A percentile compares a stretch with the other conserved stretches of the same genome.
These are phyloP conservation scores for Myotis brandtii DNA, from an alignment of 2,113 vertebrate genomes.

Conservation along the genomic window DNA sequence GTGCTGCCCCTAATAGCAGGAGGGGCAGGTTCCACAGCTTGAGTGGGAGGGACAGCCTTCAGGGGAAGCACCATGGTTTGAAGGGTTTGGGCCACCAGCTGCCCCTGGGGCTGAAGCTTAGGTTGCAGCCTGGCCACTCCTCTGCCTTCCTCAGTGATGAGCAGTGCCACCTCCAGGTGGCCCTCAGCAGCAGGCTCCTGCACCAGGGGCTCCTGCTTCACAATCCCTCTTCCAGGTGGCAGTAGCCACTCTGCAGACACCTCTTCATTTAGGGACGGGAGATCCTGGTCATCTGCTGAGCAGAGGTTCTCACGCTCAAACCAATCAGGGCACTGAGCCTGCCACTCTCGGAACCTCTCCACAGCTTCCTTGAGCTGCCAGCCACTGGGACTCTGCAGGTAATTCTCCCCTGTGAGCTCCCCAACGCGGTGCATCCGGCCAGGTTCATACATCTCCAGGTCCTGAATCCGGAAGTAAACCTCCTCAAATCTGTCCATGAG, in stretches of 20 bases:
- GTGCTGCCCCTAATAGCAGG: fast-evolving
- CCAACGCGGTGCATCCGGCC: conserved; percentile 88
- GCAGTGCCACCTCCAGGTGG: conserved; percentile 68
- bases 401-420: conserved; percentile 89
- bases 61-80: conserved; percentile 61
- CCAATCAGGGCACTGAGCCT: conserved; percentile 91
- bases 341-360: conserved; percentile 89
- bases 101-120: background rate
- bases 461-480: conserved; percentile 94
- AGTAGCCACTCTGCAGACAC: conserved; percentile 65
- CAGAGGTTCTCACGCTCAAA: conserved; percentile 90
- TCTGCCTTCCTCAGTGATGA: background rate
- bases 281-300: conserved; percentile 80
- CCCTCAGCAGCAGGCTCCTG: conserved; percentile 71
- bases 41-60: conserved; percentile 56
- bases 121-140: conserved; percentile 69
- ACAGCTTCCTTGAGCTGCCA: conserved; percentile 89
- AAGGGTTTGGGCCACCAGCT: background rate
- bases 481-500: conserved; percentile 96
- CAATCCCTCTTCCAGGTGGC: conserved; percentile 63
- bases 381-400: conserved; percentile 87
- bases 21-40: conserved; percentile 61
- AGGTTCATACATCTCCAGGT: conserved; percentile 94
- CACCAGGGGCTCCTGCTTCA: conserved; percentile 82
- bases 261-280: conserved; percentile 75